A percentile compares a stretch with the other conserved stretches of the same genome.
Conservation (phyloP, 2,113 vertebrate genomes). For the Ptychochromis oligacanthus region DNA sequence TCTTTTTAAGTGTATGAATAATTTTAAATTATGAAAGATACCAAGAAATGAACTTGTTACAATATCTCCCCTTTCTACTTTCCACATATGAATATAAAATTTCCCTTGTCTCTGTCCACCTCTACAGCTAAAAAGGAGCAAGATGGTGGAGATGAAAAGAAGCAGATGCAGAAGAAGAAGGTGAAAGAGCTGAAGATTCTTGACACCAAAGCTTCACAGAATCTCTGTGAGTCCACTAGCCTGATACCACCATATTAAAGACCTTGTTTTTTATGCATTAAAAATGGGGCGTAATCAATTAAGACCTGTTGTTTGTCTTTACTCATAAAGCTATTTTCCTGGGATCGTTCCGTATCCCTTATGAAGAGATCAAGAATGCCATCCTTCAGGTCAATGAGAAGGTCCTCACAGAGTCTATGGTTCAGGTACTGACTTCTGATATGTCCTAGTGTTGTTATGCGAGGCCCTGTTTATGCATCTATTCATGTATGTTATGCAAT, state of each 20-base stretch:
- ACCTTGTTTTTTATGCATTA: background rate
- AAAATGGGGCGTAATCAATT: background rate
- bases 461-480: background rate
- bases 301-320: conserved; percentile 1
- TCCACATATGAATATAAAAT: background rate
- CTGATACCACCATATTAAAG: background rate
- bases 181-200: conserved; percentile 88
- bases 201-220: conserved; percentile 84
- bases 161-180: conserved; percentile 86
- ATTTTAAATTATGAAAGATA: background rate
- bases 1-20: background rate
- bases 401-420: conserved; percentile 84
- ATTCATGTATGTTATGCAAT: background rate
- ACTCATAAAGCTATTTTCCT: conserved; percentile 84
- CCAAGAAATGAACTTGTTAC: background rate
- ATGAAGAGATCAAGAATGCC: conserved; percentile 85
- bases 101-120: conserved; percentile 1
- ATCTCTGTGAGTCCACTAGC: conserved; percentile 83
- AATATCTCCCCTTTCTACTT: background rate
- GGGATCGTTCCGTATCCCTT: conserved; percentile 86
- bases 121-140: conserved; percentile 84
- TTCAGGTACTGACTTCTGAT: conserved; percentile 76
- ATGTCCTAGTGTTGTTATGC: background rate
- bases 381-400: conserved; percentile 86
- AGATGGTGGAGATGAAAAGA: conserved; percentile 84